A percentile compares a stretch with the other conserved stretches of the same genome.
phyloP scores from a whole-genome alignment of 2,797 vertebrate genomes.

The Parauchenoglanis ngamensis region DNA sequence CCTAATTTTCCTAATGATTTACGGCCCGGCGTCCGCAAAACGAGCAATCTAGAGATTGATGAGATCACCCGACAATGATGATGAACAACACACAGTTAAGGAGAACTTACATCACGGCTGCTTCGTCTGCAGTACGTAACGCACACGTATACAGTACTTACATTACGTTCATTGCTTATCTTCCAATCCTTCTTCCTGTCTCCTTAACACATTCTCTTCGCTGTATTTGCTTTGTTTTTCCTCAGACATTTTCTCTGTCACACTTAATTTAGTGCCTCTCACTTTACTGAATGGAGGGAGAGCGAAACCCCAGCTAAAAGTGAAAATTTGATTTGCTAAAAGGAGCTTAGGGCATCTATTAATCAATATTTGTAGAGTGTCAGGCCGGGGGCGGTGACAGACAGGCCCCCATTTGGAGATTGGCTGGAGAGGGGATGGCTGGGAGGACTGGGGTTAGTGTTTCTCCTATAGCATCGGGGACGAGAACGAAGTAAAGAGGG shows the following conservation, averaged over 20 bases:
- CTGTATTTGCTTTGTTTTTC: conserved; percentile 68
- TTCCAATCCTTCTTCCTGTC: not conserved
- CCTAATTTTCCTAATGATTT: conserved; percentile 58
- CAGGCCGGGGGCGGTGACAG: conserved; percentile 85
- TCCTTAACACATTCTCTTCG: conserved; percentile 18
- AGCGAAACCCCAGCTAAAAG: conserved; percentile 88
- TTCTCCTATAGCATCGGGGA: conserved; percentile 25
- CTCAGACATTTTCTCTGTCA: conserved; percentile 88
- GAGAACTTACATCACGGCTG: conserved; percentile 17
- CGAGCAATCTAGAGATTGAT: conserved; percentile 67
- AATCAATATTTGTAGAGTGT: conserved; percentile 98
- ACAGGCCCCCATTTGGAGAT: conserved; percentile 72
- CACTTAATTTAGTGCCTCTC: conserved; percentile 93
- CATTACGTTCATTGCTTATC: not conserved
- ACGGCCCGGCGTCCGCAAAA: conserved; percentile 51
- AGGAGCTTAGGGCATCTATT: conserved; percentile 96
- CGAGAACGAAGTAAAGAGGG: conserved; percentile 7
- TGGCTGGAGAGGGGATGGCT: conserved; percentile 49
- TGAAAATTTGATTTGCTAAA: conserved; percentile 99
- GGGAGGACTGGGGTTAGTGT: conserved; percentile 39
- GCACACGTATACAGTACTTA: not conserved
- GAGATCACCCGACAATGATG: conserved; percentile 64
- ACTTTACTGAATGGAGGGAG: conserved; percentile 86
- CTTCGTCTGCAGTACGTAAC: not conserved
- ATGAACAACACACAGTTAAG: conserved; percentile 46